Conservation (phyloP, 2,113 vertebrate genomes). For the Spheniscus mendiculus region DNA sequence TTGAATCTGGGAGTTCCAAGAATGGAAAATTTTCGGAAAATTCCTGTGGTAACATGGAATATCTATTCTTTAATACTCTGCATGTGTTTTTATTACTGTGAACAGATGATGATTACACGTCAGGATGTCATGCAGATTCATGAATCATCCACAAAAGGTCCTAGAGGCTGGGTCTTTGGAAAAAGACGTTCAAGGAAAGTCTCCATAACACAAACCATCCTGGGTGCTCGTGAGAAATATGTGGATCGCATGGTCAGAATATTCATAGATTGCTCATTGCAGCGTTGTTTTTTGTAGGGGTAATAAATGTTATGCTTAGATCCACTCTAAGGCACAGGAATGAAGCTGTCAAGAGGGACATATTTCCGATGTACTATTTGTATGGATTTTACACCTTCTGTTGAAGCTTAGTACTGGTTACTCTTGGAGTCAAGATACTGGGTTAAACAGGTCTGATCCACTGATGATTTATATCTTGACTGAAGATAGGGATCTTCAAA, state of each 20-base stretch:
- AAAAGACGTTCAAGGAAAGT: neutral
- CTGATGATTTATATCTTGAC: neutral
- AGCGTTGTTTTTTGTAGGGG: neutral
- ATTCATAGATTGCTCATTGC: neutral
- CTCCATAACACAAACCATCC: neutral
- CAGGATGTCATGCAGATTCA: neutral
- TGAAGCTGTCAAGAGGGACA: neutral
- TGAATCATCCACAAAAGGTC: neutral
- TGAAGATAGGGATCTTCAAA: neutral
- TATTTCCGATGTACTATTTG: accelerated
- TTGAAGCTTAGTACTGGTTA: neutral
- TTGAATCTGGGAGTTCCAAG: neutral
- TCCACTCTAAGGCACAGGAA: neutral
- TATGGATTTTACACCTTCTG: neutral
- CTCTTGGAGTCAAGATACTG: neutral
- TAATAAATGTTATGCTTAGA: neutral
- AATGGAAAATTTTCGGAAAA: neutral
- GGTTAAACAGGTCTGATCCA: neutral
- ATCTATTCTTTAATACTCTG: neutral
- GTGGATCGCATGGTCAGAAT: neutral
- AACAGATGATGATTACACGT: neutral
- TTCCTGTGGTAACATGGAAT: neutral
- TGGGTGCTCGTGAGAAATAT: neutral
- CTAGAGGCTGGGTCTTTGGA: neutral
- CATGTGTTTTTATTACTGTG: neutral